These are phyloP conservation scores for Columba guinea DNA, from an alignment of 2,797 vertebrate species.

Conservation along the genomic window DNA sequence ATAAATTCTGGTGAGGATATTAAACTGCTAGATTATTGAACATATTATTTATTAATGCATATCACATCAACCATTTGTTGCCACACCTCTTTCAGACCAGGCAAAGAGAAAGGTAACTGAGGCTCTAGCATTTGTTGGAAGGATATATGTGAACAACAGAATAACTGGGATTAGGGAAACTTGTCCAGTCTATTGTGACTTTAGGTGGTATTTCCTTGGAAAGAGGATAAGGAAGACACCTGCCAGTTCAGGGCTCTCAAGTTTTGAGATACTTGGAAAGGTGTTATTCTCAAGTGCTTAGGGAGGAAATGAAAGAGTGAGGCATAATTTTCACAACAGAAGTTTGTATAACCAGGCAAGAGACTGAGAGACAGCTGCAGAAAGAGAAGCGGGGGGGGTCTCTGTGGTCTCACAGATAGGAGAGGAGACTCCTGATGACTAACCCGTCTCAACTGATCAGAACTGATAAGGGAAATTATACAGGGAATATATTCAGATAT, in stretches of 20 bases:
- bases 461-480: background rate
- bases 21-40: background rate
- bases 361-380: background rate
- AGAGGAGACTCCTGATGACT: background rate
- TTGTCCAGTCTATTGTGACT: background rate
- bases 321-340: background rate
- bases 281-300: background rate
- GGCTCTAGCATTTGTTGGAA: background rate
- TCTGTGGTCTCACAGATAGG: background rate
- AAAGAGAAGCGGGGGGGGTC: background rate
- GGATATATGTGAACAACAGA: background rate
- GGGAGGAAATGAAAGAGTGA: background rate
- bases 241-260: background rate
- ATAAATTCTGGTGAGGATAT: background rate
- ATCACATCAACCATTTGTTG: background rate
- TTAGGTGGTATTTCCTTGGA: background rate
- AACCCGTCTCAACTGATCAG: background rate
- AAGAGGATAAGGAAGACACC: background rate
- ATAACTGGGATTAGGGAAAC: background rate
- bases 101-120: background rate
- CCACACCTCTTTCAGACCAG: background rate
- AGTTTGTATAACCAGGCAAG: background rate
- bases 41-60: background rate
- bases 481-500: background rate
- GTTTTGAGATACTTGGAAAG: background rate